These are phyloP conservation scores for Daktulosphaira vitifoliae DNA, from an alignment of 1,140 invertebrate species.

Conservation along the genomic window DNA sequence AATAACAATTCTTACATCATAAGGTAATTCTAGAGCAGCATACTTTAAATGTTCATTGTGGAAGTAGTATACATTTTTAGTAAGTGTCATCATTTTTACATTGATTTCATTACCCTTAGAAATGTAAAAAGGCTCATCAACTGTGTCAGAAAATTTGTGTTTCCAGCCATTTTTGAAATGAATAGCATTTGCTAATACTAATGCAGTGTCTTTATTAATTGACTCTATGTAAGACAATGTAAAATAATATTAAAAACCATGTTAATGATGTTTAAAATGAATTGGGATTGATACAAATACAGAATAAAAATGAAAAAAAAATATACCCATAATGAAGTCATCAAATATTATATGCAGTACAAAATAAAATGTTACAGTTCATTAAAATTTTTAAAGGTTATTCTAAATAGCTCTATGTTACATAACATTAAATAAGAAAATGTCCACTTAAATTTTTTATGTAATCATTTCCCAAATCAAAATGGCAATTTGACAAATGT, in stretches of 20 bases:
- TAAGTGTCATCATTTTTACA: constrained; percentile 56
- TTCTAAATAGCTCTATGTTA: too few species aligned
- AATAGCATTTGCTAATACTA: constrained; percentile 71
- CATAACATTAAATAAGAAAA: too few species aligned
- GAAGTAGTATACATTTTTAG: constrained; percentile 46
- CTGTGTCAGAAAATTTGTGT: constrained; percentile 47
- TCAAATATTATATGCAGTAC: too few species aligned
- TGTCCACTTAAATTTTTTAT: too few species aligned
- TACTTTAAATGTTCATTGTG: constrained; percentile 44
- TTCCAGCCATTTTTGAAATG: constrained; percentile 74
- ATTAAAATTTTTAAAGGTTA: too few species aligned
- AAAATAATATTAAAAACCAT: constrained; percentile 4
- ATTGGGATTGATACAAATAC: too few species aligned
- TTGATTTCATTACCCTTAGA: constrained; percentile 45
- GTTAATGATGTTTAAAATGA: too few species aligned
- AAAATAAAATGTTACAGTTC: too few species aligned
- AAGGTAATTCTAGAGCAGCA: constrained; percentile 51
- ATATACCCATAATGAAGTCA: too few species aligned
- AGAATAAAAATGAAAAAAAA: too few species aligned
- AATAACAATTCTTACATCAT: constrained; percentile 44
- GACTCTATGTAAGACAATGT: constrained; percentile 42
- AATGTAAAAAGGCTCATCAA: constrained; percentile 46
- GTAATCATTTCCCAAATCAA: too few species aligned
- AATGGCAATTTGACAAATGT: too few species aligned
- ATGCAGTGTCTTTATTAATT: constrained; percentile 48